These are phyloP conservation scores for Lycopodina hypogea DNA, from an alignment of 37 sponge, comb jelly and placozoan genomes.

Conservation along the genomic window DNA sequence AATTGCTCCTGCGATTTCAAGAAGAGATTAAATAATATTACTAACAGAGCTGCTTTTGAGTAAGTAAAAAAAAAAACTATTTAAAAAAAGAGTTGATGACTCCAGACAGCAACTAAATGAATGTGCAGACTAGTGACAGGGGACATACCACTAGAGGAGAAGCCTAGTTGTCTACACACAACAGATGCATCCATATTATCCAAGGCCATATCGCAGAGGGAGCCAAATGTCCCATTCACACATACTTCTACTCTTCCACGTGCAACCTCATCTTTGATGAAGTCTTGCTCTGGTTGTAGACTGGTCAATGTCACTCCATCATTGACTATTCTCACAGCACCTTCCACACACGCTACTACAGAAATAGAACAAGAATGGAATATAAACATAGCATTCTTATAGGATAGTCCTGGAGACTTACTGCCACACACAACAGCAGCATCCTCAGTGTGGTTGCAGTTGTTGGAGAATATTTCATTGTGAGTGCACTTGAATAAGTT, in stretches of 20 bases:
- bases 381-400: neutral
- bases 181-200: slow-evolving; percentile 40
- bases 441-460: slow-evolving; percentile 30
- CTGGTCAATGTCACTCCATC: neutral
- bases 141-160: slow-evolving; percentile 36
- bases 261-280: neutral
- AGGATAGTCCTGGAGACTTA: neutral
- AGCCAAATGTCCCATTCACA: slow-evolving; percentile 10
- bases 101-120: no score
- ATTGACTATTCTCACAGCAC: slow-evolving; percentile 17
- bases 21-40: no score
- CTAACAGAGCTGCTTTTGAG: no score
- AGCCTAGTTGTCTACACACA: slow-evolving; percentile 48
- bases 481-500: slow-evolving; percentile 11
- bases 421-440: slow-evolving; percentile 43
- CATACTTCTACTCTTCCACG: slow-evolving; percentile 48
- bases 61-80: no score
- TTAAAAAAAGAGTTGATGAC: no score
- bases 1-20: slow-evolving; percentile 14
- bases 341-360: slow-evolving; percentile 26
- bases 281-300: neutral
- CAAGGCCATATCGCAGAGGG: slow-evolving; percentile 33
- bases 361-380: neutral
- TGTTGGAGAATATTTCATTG: slow-evolving; percentile 10
- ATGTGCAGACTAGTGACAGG: no score